Evolutionary conservation across 2,797 vertebrate genomes (phyloP).

Genomic region (Anguilla pacifica): DNA sequence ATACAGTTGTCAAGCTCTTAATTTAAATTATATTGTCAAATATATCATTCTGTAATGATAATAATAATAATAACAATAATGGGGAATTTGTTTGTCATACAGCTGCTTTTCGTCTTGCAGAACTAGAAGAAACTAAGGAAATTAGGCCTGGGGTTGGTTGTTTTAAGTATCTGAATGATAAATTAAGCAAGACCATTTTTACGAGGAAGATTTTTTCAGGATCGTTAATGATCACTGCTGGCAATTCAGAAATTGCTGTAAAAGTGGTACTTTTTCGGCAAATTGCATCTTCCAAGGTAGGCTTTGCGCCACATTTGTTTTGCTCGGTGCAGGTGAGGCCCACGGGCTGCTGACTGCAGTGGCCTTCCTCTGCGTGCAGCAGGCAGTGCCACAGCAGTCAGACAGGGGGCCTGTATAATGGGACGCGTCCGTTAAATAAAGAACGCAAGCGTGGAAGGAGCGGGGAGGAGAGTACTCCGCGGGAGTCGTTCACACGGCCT

Average conservation of each 20-base stretch:
- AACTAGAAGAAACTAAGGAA: neutral
- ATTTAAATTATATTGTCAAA: neutral
- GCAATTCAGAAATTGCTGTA: conserved; percentile 66
- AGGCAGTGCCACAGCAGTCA: conserved; percentile 63
- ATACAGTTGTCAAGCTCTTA: neutral
- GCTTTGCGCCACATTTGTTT: conserved; percentile 26
- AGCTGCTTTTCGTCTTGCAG: neutral
- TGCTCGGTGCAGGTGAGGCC: conserved; percentile 58
- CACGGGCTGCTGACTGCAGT: conserved; percentile 59
- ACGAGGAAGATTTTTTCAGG: conserved; percentile 41
- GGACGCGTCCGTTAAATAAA: conserved; percentile 54
- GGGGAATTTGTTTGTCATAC: neutral
- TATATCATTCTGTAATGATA: neutral
- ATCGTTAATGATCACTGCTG: conserved; percentile 66
- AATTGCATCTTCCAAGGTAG: conserved; percentile 56
- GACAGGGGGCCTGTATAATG: conserved; percentile 54
- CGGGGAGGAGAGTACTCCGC: conserved; percentile 38
- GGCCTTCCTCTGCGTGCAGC: conserved; percentile 42
- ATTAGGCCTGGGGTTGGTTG: conserved; percentile 1
- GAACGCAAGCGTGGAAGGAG: conserved; percentile 12
- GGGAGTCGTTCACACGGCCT: conserved; percentile 44
- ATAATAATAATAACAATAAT: neutral
- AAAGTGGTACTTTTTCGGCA: conserved; percentile 57
- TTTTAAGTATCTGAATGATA: conserved; percentile 49
- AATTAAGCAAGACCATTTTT: conserved; percentile 45